phyloP scores from a whole-genome alignment of 2,113 vertebrate species.

The Aplodontia rufa region DNA sequence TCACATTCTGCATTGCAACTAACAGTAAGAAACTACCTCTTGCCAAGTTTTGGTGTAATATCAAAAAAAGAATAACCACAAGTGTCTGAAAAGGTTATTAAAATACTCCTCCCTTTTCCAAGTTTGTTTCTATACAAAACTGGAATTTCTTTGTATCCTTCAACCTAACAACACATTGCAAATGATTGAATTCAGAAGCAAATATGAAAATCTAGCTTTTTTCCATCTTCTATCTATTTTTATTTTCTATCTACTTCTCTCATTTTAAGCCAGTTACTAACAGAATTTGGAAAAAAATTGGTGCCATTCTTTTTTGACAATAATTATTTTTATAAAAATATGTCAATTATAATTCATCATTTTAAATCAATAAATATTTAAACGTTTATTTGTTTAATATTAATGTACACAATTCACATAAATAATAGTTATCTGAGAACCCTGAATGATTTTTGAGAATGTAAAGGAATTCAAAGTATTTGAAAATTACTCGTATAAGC shows the following conservation, averaged over 20 bases:
- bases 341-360: background rate
- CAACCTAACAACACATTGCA: background rate
- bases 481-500: background rate
- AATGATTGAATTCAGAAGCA: background rate
- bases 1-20: background rate
- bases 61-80: background rate
- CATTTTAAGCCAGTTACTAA: slow-evolving; percentile 19
- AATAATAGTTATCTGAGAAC: background rate
- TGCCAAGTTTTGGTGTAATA: slow-evolving; percentile 32
- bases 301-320: background rate
- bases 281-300: background rate
- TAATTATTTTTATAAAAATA: background rate
- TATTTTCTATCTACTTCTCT: background rate
- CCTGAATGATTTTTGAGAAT: background rate
- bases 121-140: background rate
- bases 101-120: background rate
- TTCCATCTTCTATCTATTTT: background rate
- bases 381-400: background rate
- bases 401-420: background rate
- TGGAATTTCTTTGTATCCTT: background rate
- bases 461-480: background rate
- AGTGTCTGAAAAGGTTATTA: background rate
- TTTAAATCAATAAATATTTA: background rate
- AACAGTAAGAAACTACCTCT: background rate
- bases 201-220: background rate